These are phyloP conservation scores for Anastrepha ludens DNA, from an alignment of 1,140 invertebrate species.

Conservation along the genomic window DNA sequence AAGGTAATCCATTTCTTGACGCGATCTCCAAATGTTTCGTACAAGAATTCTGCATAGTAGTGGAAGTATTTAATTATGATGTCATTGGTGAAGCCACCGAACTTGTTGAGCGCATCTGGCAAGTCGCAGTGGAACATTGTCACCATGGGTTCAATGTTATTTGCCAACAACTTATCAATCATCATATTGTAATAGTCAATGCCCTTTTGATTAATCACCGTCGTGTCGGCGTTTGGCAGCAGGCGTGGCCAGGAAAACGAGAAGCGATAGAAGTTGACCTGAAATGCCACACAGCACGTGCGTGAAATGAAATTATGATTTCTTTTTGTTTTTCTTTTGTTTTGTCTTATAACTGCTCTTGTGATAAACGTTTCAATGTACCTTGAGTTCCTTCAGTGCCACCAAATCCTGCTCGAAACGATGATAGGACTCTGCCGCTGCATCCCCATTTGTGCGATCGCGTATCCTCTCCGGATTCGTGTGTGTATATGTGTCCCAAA, in stretches of 20 bases:
- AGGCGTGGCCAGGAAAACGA: conserved; percentile 78
- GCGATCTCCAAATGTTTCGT: conserved; percentile 75
- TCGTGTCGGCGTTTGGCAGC: conserved; percentile 77
- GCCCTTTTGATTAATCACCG: conserved; percentile 77
- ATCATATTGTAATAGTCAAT: conserved; percentile 80
- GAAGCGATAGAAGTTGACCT: conserved; percentile 74
- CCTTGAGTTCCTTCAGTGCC: conserved; percentile 73
- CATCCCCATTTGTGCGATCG: conserved; percentile 74
- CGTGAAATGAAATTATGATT: not conserved
- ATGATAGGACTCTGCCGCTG: conserved; percentile 77
- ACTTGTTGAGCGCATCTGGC: conserved; percentile 77
- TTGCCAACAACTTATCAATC: conserved; percentile 77
- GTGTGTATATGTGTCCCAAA: conserved; percentile 78
- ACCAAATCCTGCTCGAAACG: conserved; percentile 76
- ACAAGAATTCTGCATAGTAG: conserved; percentile 76
- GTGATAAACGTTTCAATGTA: not conserved
- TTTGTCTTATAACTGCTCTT: not conserved
- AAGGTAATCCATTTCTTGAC: conserved; percentile 73
- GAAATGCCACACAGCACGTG: not conserved
- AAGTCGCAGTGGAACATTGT: conserved; percentile 79
- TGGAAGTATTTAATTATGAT: conserved; percentile 76
- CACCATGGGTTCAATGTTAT: conserved; percentile 77
- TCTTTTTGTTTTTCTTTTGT: not conserved
- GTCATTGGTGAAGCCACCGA: conserved; percentile 78
- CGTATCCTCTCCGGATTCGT: conserved; percentile 73